These are phyloP conservation scores for Scaptomyza pallida DNA, from an alignment of 1,140 invertebrate genomes.

Conservation along the genomic window DNA sequence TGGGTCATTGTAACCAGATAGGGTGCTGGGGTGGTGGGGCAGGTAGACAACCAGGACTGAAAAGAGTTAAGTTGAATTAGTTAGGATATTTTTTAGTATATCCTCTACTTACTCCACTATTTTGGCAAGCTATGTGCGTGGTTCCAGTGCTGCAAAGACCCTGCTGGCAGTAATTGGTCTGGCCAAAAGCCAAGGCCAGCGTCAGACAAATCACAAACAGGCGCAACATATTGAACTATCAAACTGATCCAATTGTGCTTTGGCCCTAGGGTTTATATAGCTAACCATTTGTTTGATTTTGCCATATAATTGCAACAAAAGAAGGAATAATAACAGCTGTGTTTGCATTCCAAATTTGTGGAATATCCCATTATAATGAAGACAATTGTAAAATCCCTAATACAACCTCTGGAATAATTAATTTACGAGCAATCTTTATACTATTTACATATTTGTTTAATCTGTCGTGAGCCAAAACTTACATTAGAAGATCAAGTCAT, in stretches of 20 bases:
- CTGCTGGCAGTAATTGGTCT: slow-evolving; percentile 28
- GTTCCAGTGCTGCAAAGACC: slow-evolving; percentile 11
- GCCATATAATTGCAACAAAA: background rate
- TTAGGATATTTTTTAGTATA: background rate
- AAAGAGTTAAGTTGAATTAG: background rate
- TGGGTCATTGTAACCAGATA: slow-evolving; percentile 12
- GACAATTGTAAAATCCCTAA: slow-evolving; percentile 2
- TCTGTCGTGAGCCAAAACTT: background rate
- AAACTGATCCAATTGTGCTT: background rate
- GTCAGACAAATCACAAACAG: background rate
- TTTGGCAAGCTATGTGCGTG: slow-evolving; percentile 49
- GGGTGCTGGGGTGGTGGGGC: slow-evolving; percentile 38
- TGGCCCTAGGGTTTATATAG: slow-evolving; percentile 15
- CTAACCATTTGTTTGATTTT: background rate
- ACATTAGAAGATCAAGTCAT: background rate
- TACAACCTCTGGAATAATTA: background rate
- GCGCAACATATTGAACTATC: slow-evolving; percentile 25
- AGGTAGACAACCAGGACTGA: slow-evolving; percentile 33
- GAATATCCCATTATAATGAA: background rate
- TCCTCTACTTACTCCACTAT: slow-evolving; percentile 43
- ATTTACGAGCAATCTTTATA: background rate
- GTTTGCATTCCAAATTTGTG: background rate
- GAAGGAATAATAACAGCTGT: slow-evolving; percentile 7
- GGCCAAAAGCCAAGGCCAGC: slow-evolving; percentile 3
- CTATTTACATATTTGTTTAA: no score